Base-by-base conservation (phyloP, 2,797 vertebrate genomes). In the Podargus strigoides region DNA sequence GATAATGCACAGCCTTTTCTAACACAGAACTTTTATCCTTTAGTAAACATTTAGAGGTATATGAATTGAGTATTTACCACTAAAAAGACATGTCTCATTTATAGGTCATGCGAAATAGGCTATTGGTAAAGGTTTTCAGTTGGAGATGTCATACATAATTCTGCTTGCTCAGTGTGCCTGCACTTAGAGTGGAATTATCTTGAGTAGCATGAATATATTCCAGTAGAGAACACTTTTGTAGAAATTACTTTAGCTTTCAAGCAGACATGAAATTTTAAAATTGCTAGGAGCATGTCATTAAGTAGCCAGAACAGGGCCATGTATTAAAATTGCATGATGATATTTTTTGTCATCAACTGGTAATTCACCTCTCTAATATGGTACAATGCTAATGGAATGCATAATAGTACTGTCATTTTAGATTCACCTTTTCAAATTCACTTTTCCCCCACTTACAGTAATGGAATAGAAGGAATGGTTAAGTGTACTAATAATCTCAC, bases 281-380 rank as follows among this genome's bases (percentile, higher is more conserved):
- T 76, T 81, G 62, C 82, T 78, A 59, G 74, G 63, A 91, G 90
- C 49, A 17, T 67, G 53, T 81, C 2, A 5, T 76, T 94, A 95
- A 88, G 83, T 88, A 87, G 85, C 59, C 88, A 53, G 75, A 81
- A 75, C 47, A 95, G 42, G 44, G 34, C 55, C 0, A 0, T 30
- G 27, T 82, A 96, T 96, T 97, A 96, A 96, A 96, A 91, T 94
- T 95, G 85, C 73, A 95, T 92, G 87, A 87, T 72, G 89, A 68
- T 56, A 34, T 52, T 84, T 95, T 92, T 92, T 93, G 81, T 91
- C 60, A 75, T 87, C 75, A 87, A 36, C 75, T 83, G 50, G 26
- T 84, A 87, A 27, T 89, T 94, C 50, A 69, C 83, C 69, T 79
- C 76, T 75, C 58, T 89, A 36, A 86, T 93, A 91, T 34, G 44